A percentile compares a stretch with the other conserved stretches of the same genome.
These are phyloP conservation scores for Amphibalanus amphitrite DNA, from an alignment of 1,140 invertebrate genomes.

Conservation along the genomic window DNA sequence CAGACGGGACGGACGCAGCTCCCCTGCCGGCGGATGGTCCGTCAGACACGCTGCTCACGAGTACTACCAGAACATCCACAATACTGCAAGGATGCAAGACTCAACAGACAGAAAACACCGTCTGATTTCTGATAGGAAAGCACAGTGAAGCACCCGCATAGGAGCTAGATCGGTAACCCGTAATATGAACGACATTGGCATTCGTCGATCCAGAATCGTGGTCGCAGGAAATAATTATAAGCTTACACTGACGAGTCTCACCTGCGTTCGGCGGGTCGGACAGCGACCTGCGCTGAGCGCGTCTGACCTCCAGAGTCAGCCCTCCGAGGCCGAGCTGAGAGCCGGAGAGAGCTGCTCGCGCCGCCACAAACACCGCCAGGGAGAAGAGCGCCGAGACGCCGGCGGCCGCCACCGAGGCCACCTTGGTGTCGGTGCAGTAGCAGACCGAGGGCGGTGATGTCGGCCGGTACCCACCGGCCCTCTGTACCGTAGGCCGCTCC, in stretches of 20 bases:
- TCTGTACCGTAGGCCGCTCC: too few relatives aligned
- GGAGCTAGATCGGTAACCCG: too few relatives aligned
- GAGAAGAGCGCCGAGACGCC: background rate
- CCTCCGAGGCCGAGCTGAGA: background rate
- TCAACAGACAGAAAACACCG: too few relatives aligned
- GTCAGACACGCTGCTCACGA: too few relatives aligned
- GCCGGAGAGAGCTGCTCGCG: background rate
- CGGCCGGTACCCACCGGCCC: too few relatives aligned
- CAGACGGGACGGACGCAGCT: background rate
- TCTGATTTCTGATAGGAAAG: too few relatives aligned
- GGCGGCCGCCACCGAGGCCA: background rate
- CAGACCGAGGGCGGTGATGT: background rate
- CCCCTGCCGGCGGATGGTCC: background rate
- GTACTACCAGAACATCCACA: too few relatives aligned
- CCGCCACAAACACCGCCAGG: background rate
- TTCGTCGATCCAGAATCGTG: too few relatives aligned
- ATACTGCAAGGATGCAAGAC: too few relatives aligned
- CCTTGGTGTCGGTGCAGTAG: background rate
- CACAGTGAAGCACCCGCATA: too few relatives aligned
- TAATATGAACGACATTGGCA: background rate
- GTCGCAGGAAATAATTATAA: too few relatives aligned
- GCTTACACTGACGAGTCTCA: background rate
- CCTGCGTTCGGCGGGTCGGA: too few relatives aligned
- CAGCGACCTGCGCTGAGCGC: background rate
- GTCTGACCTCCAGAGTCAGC: background rate